phyloP scores from a whole-genome alignment of 2,113 vertebrate genomes.

The Prochilodus magdalenae region DNA sequence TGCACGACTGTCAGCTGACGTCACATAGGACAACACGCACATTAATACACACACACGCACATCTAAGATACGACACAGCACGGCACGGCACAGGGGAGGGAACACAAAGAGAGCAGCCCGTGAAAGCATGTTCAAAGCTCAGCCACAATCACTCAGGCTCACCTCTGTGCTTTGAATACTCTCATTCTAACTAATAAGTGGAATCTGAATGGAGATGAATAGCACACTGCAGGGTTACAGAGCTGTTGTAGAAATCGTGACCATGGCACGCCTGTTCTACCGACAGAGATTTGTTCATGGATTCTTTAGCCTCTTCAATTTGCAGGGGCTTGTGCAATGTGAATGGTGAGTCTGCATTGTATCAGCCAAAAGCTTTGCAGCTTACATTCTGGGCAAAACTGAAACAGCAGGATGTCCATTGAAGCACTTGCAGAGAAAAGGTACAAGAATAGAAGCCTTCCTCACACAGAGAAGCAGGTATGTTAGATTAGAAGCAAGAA shows the following conservation, averaged over 20 bases:
- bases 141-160: neutral
- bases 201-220: neutral
- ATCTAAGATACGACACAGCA: slow-evolving; percentile 71
- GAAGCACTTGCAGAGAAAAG: neutral
- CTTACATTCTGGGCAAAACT: neutral
- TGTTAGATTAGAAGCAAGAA: neutral
- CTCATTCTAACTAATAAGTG: neutral
- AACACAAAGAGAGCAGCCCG: slow-evolving; percentile 29
- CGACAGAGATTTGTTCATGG: neutral
- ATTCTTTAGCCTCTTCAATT: neutral
- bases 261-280: neutral
- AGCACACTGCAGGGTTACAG: neutral
- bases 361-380: neutral
- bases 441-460: neutral
- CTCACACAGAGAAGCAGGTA: neutral
- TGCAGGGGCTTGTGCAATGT: neutral
- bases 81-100: slow-evolving; percentile 57
- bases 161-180: slow-evolving; percentile 9
- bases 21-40: slow-evolving; percentile 76
- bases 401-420: neutral
- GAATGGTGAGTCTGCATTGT: neutral
- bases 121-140: slow-evolving; percentile 27
- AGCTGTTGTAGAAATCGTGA: neutral
- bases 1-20: slow-evolving; percentile 81
- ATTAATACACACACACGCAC: slow-evolving; percentile 80